Base-by-base conservation (phyloP, 2,888 invertebrate species). In the Machimus atricapillus region DNA sequence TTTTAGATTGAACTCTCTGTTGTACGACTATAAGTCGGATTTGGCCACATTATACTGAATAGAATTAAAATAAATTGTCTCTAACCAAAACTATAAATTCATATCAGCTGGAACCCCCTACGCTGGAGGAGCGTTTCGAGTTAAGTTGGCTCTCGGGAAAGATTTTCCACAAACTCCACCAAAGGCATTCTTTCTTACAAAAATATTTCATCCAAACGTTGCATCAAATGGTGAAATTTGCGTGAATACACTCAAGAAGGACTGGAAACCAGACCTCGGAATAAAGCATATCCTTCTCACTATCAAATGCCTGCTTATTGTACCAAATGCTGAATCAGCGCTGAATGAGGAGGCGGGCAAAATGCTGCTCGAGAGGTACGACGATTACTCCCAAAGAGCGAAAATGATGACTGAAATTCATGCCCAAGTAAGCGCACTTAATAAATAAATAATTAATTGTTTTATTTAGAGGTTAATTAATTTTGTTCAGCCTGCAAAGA, bases 171-270 rank as follows among this genome's bases (percentile, higher is more conserved):
- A 96, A 90, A 95, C 96, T 90, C 98, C 98, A 89, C 98, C 98
- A 78, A 98, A 98, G 93, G 98, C 97, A 87, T 96, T 94, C 93
- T 99, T 99, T 93, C 94, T 98, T 88, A 99, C 98, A 86, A 97
- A 97, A 94, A 97, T 99, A 91, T 99, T 99, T 94, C 98, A 99
- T 93, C 98, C 98, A 37, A 99, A 99, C 94, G 98, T 99, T 90
- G 96, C 98, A 81, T 93, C 95, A 88, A 97, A 96, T 93, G 98
- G 98, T 88, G 98, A 98, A 93, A 98, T 99, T 91, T 99, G 98
- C 93, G 98, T 98, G 8, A 98, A 98, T 93, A 98, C 98, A 88
- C 94, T 99, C 88, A 97, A 97, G 93, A 98, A 97, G 93, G 98
- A 98, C 94, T 98, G 98, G 98, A 97, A 97, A 92, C 96, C 98